These are phyloP conservation scores for Cephus pygmeus DNA, from an alignment of 2,888 invertebrate species.

Conservation along the genomic window DNA sequence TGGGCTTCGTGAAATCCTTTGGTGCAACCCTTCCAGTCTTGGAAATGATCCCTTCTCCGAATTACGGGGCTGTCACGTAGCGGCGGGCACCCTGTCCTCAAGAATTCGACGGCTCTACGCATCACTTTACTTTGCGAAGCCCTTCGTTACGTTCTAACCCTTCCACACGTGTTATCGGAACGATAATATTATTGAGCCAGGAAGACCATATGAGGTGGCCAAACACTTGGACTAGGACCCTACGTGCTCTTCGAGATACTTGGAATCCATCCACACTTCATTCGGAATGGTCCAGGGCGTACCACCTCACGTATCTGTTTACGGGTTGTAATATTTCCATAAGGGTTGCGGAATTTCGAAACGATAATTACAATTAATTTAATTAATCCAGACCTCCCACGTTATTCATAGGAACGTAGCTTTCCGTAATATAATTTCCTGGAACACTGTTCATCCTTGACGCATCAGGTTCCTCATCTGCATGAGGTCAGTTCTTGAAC, in stretches of 20 bases:
- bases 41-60: not conserved
- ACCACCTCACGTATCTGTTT: not conserved
- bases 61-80: not conserved
- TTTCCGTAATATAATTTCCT: not conserved
- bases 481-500: not conserved
- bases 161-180: slow-evolving; percentile 36
- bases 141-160: slow-evolving; percentile 31
- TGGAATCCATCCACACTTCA: not conserved
- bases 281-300: not conserved
- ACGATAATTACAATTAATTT: not conserved
- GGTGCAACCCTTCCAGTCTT: not conserved
- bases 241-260: not conserved
- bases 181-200: slow-evolving; percentile 38
- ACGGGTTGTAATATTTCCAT: not conserved
- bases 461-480: not conserved
- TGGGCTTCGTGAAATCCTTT: not conserved
- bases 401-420: not conserved
- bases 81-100: not conserved
- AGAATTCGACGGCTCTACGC: not conserved
- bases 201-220: slow-evolving; percentile 9
- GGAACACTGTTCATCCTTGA: not conserved
- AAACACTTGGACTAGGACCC: not conserved
- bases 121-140: slow-evolving; percentile 5
- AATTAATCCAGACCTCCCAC: not conserved
- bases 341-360: not conserved